Conservation (phyloP, 1,140 invertebrate genomes). For the Drosophila ohnishii region DNA sequence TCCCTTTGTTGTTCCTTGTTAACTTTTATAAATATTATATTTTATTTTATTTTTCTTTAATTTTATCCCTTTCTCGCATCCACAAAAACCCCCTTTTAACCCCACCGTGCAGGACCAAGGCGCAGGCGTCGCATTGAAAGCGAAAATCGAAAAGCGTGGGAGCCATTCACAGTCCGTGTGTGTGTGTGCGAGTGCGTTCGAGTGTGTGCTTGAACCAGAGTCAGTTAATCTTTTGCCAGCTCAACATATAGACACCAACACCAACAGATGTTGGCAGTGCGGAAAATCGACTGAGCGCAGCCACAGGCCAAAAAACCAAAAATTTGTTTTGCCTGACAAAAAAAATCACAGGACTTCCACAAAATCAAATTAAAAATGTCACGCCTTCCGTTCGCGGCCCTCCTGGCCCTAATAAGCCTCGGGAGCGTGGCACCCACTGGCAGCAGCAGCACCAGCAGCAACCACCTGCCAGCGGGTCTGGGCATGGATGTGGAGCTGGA, state of each 20-base stretch:
- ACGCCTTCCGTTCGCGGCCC: slow-evolving; percentile 33
- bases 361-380: slow-evolving; percentile 22
- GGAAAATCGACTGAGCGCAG: slow-evolving; percentile 53
- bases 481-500: slow-evolving; percentile 16
- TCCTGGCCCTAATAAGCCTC: slow-evolving; percentile 41
- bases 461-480: slow-evolving; percentile 69
- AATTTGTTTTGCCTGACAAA: slow-evolving; percentile 17
- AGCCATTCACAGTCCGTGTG: slow-evolving; percentile 30
- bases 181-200: slow-evolving; percentile 13
- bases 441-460: slow-evolving; percentile 34
- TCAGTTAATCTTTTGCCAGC: slow-evolving; percentile 74
- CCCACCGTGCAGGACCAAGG: slow-evolving; percentile 49
- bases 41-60: neutral
- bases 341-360: slow-evolving; percentile 22
- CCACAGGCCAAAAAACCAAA: slow-evolving; percentile 18
- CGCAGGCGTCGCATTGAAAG: slow-evolving; percentile 74
- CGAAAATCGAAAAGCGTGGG: slow-evolving; percentile 71
- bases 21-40: neutral
- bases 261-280: slow-evolving; percentile 73
- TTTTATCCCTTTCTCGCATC: neutral
- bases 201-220: slow-evolving; percentile 52
- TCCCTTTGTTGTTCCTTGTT: no score
- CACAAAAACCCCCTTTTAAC: no score
- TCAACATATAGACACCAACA: slow-evolving; percentile 72
- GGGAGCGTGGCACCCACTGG: slow-evolving; percentile 13